Evolutionary conservation across 2,888 invertebrate genomes (phyloP).

Genomic region (Tinea semifulvella): DNA sequence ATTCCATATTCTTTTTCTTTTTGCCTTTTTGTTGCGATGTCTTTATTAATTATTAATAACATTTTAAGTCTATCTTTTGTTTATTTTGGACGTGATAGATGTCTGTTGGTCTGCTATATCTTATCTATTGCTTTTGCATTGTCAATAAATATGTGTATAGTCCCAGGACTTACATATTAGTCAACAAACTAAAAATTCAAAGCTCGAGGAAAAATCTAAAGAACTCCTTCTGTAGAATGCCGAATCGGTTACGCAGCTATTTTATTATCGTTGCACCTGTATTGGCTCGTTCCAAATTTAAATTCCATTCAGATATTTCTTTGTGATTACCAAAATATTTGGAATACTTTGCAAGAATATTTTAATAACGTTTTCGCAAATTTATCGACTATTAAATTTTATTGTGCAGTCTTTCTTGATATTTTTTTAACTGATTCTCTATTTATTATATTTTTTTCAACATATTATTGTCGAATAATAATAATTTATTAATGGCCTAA

Average conservation of each 20-base stretch:
- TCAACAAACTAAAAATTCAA: slow-evolving; percentile 39
- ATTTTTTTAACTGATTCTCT: no score
- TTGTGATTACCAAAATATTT: slow-evolving; percentile 7
- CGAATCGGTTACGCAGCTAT: slow-evolving; percentile 9
- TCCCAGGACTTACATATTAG: slow-evolving; percentile 60
- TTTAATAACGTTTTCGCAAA: slow-evolving; percentile 2
- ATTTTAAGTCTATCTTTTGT: no score
- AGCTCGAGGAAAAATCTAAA: not conserved
- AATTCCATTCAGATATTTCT: slow-evolving; percentile 9
- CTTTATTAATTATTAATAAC: no score
- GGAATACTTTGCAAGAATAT: slow-evolving; percentile 8
- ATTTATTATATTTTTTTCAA: no score
- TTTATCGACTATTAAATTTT: not conserved
- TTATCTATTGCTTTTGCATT: no score
- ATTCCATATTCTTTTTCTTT: no score
- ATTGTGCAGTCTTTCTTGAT: not conserved
- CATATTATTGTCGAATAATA: no score
- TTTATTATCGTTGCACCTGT: slow-evolving; percentile 8
- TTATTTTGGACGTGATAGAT: no score
- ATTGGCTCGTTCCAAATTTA: slow-evolving; percentile 8
- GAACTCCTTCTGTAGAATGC: slow-evolving; percentile 7
- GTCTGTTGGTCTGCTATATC: no score
- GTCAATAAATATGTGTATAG: no score
- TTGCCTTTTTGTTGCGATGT: no score
- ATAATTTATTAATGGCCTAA: no score